These are phyloP conservation scores for Acleris literana DNA, from an alignment of 2,888 invertebrate species.

Conservation along the genomic window DNA sequence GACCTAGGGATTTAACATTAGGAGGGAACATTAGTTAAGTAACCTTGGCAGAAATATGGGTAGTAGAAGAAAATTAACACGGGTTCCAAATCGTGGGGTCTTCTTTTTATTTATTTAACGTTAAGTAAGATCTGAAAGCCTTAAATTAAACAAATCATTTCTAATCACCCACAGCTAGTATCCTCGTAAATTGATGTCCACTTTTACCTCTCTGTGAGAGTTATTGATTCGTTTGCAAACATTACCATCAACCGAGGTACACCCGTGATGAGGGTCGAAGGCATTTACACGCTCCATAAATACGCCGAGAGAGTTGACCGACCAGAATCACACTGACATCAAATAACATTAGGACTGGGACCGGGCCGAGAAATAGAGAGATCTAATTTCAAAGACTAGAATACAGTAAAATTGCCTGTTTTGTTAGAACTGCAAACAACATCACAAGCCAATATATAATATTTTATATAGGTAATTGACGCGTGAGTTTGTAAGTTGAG, in stretches of 20 bases:
- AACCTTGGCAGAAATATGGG: no score
- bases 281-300: constrained; percentile 43
- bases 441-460: neutral
- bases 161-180: neutral
- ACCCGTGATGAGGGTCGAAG: constrained; percentile 12
- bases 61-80: no score
- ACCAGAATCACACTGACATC: constrained; percentile 43
- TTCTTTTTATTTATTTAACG: no score
- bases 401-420: neutral
- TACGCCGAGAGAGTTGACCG: constrained; percentile 46
- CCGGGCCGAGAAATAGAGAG: neutral
- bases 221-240: constrained; percentile 26
- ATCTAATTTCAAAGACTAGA: neutral
- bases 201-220: constrained; percentile 13
- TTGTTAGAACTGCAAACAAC: neutral
- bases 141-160: neutral
- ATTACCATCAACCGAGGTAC: constrained; percentile 13
- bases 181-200: constrained; percentile 3
- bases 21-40: no score
- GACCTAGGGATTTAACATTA: no score
- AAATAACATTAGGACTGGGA: neutral
- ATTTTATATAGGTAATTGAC: no score
- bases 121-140: no score
- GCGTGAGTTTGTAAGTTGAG: no score
- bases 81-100: no score